Base-by-base conservation (phyloP, 1,140 invertebrate species). In the Danaus melanippus region DNA sequence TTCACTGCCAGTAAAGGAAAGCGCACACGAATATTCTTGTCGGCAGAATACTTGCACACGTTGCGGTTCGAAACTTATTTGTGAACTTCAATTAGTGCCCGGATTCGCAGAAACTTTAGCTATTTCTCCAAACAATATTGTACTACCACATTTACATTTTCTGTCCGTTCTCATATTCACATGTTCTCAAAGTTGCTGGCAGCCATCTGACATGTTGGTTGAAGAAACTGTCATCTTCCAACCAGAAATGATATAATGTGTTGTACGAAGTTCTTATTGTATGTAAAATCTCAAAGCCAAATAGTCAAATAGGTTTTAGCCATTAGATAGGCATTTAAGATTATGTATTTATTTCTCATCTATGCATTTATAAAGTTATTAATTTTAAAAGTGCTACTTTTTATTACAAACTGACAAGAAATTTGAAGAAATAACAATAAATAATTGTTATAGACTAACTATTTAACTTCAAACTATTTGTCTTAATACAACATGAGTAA, bases 161-260 rank as follows among this genome's bases (percentile, higher is more conserved):
- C 93, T 95, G 8, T 95, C 93, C 32, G 91, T 95, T 8, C 79
- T 95, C 39, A 79, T 96, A 12, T 96, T 92, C 67, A 94, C 94
- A 2, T 97, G 95, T 74, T 78, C 89, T n/a, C 89, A 90, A 65
- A 95, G 93, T 76, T 97, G 95, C 78, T 97, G 95, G 95, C 90
- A 90, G 46, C 80, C 89, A 5, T 89, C 89, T 9, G 92, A 93
- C 65, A 88, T 83, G 21, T 88, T 90, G 59, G 89, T 92, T 56
- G 89, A 92, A 62, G 95, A 96, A 84, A 86, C 88, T 57, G 89
- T 94, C 42, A 77, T 95, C 60, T 90, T 96, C 65, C 94, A 96
- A 87, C 88, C 90, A 8, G 94, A 96, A 84, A 69, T 80, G 11
- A 66, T 83, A 17, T 78, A 74, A 74, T 12, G 9, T 12, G 32